Percentiles rank a stretch among this genome's conserved stretches.
These are phyloP conservation scores for Cherax destructor DNA, from an alignment of 1,140 invertebrate species.

Conservation along the genomic window DNA sequence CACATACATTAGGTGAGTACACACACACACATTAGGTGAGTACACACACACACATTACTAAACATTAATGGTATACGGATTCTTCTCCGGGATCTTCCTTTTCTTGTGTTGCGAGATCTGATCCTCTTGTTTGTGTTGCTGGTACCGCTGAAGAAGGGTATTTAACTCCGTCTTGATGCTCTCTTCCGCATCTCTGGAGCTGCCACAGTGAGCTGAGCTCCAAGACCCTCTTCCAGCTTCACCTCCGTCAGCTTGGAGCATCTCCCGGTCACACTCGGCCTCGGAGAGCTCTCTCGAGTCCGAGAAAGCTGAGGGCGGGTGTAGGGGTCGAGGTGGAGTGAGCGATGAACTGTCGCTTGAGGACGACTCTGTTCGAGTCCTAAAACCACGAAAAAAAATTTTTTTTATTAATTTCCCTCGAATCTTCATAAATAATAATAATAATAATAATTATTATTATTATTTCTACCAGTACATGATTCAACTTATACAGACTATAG, in stretches of 20 bases:
- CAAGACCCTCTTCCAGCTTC: background rate
- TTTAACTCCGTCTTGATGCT: conserved; percentile 30
- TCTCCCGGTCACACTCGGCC: conserved; percentile 60
- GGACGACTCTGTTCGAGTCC: conserved; percentile 48
- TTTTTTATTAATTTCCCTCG: too few relatives aligned
- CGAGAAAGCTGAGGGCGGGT: conserved; percentile 60
- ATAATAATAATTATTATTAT: too few relatives aligned
- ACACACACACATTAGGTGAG: too few relatives aligned
- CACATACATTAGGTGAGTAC: too few relatives aligned
- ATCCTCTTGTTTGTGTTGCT: conserved; percentile 15
- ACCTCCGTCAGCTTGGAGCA: background rate
- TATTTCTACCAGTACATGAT: too few relatives aligned
- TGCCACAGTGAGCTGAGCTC: background rate
- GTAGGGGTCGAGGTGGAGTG: conserved; percentile 46
- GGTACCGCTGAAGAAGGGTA: conserved; percentile 1
- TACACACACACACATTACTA: background rate
- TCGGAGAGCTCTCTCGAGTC: conserved; percentile 56
- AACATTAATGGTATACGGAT: conserved; percentile 46
- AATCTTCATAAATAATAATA: too few relatives aligned
- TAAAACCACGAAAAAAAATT: background rate
- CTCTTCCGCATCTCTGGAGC: background rate
- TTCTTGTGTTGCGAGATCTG: background rate
- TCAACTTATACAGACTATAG: too few relatives aligned
- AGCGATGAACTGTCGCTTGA: conserved; percentile 46
- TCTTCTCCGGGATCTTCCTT: background rate